A percentile compares a stretch with the other conserved stretches of the same genome.
Conservation (phyloP, 2,888 invertebrate genomes). For the Griposia aprilina region DNA sequence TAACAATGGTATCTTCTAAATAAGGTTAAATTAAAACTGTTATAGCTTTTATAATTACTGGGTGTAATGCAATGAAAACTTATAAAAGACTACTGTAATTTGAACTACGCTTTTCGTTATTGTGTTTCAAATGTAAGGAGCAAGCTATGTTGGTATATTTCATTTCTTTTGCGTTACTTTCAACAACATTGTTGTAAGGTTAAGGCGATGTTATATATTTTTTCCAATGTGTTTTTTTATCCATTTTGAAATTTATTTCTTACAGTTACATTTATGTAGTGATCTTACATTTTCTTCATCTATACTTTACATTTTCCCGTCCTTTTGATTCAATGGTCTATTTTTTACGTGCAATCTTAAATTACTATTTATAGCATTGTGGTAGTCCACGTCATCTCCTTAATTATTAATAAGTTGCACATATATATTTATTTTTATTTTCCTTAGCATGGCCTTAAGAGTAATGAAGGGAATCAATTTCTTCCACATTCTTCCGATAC, state of each 20-base stretch:
- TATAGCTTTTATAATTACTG: conserved; percentile 43
- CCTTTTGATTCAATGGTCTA: too few relatives aligned
- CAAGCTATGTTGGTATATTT: background rate
- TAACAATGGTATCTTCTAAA: conserved; percentile 44
- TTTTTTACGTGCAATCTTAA: background rate
- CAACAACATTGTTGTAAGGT: too few relatives aligned
- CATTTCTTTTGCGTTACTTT: conserved; percentile 25
- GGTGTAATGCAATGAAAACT: conserved; percentile 43
- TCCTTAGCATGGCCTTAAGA: conserved; percentile 1
- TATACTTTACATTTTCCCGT: background rate
- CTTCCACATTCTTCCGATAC: conserved; percentile 31
- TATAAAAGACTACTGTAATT: background rate
- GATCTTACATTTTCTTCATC: background rate
- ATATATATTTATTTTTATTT: background rate
- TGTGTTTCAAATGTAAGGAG: background rate
- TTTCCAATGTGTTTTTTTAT: background rate
- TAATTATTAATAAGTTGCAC: background rate
- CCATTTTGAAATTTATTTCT: too few relatives aligned
- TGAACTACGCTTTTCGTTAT: conserved; percentile 9
- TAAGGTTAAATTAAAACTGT: conserved; percentile 27
- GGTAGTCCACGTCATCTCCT: background rate
- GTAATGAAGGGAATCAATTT: conserved; percentile 37
- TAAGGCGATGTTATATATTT: conserved; percentile 1
- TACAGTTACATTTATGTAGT: background rate
- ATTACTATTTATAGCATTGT: background rate